Percentiles rank a stretch among this genome's conserved stretches.
Conservation (phyloP, 2,797 vertebrate species). For the Manis javanica region DNA sequence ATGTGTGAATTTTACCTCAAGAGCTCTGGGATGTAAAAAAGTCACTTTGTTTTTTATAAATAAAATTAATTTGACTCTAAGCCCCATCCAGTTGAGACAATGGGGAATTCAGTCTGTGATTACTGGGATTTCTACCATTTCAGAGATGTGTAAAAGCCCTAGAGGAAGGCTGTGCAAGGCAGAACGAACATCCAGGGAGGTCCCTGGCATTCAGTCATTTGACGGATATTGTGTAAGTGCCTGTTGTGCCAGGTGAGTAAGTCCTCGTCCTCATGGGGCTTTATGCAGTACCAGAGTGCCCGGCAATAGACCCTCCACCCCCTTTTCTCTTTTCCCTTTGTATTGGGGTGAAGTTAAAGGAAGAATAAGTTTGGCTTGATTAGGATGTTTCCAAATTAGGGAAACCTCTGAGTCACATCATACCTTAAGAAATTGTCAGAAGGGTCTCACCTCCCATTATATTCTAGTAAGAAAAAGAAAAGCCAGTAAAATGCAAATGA, state of each 20-base stretch:
- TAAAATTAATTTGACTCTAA: neutral
- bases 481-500: neutral
- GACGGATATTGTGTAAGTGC: neutral
- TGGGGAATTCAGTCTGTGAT: neutral
- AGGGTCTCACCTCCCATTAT: neutral
- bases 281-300: neutral
- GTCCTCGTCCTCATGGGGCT: neutral
- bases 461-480: neutral
- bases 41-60: slow-evolving; percentile 1
- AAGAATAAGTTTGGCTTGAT: neutral
- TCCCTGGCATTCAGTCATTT: neutral
- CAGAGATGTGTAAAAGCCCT: neutral
- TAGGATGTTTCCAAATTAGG: neutral
- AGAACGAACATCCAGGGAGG: neutral
- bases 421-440: neutral
- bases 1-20: neutral
- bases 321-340: neutral
- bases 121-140: neutral
- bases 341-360: neutral
- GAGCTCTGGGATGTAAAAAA: neutral
- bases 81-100: neutral
- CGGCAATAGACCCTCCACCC: neutral
- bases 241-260: neutral
- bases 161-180: neutral
- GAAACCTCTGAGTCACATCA: neutral